Percentiles rank a stretch among this genome's conserved stretches.
phyloP scores from a whole-genome alignment of 1,140 invertebrate genomes.

The Zaprionus tsacasi region DNA sequence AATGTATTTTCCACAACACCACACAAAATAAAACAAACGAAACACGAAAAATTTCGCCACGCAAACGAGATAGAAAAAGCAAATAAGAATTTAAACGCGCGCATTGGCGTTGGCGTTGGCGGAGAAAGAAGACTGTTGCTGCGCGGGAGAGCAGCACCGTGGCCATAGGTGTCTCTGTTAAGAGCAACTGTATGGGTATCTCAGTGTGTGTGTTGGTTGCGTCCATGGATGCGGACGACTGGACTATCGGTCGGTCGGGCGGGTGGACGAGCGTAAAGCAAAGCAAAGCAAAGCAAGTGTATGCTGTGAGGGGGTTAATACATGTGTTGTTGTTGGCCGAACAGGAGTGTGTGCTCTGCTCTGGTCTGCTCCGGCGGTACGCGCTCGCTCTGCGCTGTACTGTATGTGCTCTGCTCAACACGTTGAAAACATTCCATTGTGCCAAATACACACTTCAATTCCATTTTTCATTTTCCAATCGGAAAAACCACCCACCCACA shows the following conservation, averaged over 20 bases:
- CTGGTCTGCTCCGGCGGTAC: too few relatives aligned
- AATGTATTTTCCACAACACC: slow-evolving; percentile 55
- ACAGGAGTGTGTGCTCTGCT: slow-evolving; percentile 58
- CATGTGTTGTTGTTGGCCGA: slow-evolving; percentile 48
- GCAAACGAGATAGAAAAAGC: slow-evolving; percentile 80
- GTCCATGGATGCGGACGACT: neutral
- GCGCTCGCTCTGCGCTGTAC: neutral
- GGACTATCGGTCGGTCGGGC: slow-evolving; percentile 4
- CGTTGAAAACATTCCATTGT: slow-evolving; percentile 77
- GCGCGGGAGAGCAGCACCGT: slow-evolving; percentile 63
- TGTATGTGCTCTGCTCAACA: slow-evolving; percentile 52
- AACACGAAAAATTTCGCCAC: slow-evolving; percentile 82
- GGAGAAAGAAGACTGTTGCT: slow-evolving; percentile 50
- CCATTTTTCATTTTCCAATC: slow-evolving; percentile 82
- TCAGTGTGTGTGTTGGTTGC: neutral
- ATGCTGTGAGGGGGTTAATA: slow-evolving; percentile 32
- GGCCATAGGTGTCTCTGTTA: slow-evolving; percentile 15
- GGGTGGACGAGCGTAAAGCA: slow-evolving; percentile 17
- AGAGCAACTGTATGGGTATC: slow-evolving; percentile 11
- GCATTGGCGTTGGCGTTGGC: slow-evolving; percentile 63
- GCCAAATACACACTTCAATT: slow-evolving; percentile 82
- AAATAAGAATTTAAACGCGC: slow-evolving; percentile 81
- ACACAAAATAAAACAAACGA: slow-evolving; percentile 81
- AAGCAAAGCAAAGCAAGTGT: slow-evolving; percentile 17
- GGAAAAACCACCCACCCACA: slow-evolving; percentile 46